Conservation (phyloP, 2,797 vertebrate genomes). For the Phoxinus dragarum region DNA sequence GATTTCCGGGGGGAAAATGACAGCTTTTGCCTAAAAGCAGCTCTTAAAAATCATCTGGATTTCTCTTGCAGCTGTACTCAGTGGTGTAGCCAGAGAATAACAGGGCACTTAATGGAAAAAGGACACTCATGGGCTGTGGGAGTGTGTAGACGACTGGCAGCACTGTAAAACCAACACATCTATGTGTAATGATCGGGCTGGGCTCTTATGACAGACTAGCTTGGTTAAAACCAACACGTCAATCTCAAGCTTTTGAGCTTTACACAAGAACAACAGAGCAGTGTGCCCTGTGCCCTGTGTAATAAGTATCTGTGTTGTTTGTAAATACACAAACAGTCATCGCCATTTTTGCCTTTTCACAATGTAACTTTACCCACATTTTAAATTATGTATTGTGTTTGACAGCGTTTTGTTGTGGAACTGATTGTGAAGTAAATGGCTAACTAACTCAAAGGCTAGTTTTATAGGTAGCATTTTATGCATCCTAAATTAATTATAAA, state of each 20-base stretch:
- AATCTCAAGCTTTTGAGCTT: background rate
- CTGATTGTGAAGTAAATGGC: background rate
- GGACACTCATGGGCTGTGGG: background rate
- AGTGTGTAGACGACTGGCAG: background rate
- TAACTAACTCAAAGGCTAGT: background rate
- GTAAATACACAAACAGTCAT: background rate
- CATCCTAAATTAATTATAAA: background rate
- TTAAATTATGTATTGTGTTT: background rate
- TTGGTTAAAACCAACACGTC: background rate
- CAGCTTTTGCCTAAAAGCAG: background rate
- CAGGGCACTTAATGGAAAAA: constrained; percentile 14
- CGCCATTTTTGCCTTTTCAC: background rate
- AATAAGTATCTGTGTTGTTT: background rate
- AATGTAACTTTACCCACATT: background rate
- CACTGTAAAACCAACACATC: background rate
- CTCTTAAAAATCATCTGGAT: constrained; percentile 8
- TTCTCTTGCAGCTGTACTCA: constrained; percentile 5
- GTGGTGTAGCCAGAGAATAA: constrained; percentile 9
- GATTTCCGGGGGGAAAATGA: background rate
- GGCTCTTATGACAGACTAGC: background rate
- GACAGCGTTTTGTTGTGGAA: background rate
- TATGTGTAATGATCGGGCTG: background rate
- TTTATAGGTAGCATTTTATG: background rate
- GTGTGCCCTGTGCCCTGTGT: background rate
- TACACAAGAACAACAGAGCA: background rate